Percentiles rank a stretch among this genome's conserved stretches.
Evolutionary conservation across 2,797 vertebrate genomes (phyloP).

Genomic region (Pristis pectinata): DNA sequence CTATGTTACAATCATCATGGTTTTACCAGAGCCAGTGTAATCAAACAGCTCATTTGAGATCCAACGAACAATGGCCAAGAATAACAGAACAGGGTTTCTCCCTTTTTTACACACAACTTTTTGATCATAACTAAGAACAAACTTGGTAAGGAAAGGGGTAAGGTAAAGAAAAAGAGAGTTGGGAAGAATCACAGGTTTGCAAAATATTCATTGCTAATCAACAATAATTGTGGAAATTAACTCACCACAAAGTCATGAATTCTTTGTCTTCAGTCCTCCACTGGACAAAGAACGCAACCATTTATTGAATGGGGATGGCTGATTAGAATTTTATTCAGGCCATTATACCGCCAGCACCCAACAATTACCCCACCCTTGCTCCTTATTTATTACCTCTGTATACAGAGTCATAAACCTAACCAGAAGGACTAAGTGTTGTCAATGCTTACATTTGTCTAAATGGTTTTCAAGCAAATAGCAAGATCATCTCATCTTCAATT

Average conservation of each 20-base stretch:
- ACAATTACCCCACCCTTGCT: not conserved
- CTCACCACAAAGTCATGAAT: not conserved
- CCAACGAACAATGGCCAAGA: conserved; percentile 5
- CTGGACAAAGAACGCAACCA: not conserved
- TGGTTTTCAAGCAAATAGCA: not conserved
- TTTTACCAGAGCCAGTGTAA: not conserved
- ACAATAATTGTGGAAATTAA: not conserved
- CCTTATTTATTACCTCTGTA: not conserved
- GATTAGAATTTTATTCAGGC: not conserved
- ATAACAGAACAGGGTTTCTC: not conserved
- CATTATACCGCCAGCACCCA: not conserved
- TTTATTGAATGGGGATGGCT: not conserved
- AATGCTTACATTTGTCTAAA: not conserved
- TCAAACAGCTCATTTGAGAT: conserved; percentile 2
- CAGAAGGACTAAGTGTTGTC: not conserved
- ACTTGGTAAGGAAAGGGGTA: not conserved
- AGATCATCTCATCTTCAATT: not conserved
- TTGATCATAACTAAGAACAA: not conserved
- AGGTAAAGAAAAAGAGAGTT: not conserved
- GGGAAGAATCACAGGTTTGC: too few relatives aligned
- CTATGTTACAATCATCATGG: not conserved
- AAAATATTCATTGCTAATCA: too few relatives aligned
- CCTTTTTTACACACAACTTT: not conserved
- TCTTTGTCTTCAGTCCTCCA: not conserved
- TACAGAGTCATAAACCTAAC: not conserved